Base-by-base conservation (phyloP, 2,113 vertebrate species). In the Gambusia affinis region DNA sequence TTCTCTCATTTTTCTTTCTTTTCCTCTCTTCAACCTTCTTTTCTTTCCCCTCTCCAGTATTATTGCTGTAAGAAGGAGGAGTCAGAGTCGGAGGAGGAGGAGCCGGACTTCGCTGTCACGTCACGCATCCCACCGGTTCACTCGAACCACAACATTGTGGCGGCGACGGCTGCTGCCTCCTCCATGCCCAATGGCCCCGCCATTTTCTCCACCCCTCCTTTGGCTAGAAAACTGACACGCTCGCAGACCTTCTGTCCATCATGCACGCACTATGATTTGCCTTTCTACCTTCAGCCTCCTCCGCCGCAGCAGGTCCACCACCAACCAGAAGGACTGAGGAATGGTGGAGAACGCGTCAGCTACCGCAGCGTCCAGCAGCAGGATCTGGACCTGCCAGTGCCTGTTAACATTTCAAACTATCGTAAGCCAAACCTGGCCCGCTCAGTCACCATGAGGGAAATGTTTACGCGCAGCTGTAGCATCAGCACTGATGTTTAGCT, bases 21-120 rank as follows among this genome's bases (percentile, higher is more conserved):
- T 60, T 28, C 66, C 17, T 17, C 17, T 64, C 24, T 63, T 19
- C 30, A 27, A 57, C 12, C 27, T 29, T 33, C 4, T 75, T 19
- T 60, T 6, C 30, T 63, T 12, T 72, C 29, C n/a, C 29, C 19
- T 27, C 60, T 7, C 30, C 90, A 99, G 98, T 99, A 99, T 87
- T 98, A 99, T 88, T 99, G 97, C 94, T 99, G 98, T 94, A 95
- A 95, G 83, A 97, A 97, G 90, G 97, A 97, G 83, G 97, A 97
- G 78, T 95, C 96, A 0, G 97, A 98, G 94, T 97, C 97, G 92
- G 98, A 98, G 73, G 97, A 98, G 93, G 97, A 99, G 93, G 97
- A 99, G 94, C 97, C 98, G 0, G 98, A 99, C 94, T 98, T 98
- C 57, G 97, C 95, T 0, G 95, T 96, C 39, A 97, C 96, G 22